A percentile compares a stretch with the other conserved stretches of the same genome.
These are phyloP conservation scores for Porites australiensis DNA, from an alignment of 64 coral and sea anemone species.

Conservation along the genomic window DNA sequence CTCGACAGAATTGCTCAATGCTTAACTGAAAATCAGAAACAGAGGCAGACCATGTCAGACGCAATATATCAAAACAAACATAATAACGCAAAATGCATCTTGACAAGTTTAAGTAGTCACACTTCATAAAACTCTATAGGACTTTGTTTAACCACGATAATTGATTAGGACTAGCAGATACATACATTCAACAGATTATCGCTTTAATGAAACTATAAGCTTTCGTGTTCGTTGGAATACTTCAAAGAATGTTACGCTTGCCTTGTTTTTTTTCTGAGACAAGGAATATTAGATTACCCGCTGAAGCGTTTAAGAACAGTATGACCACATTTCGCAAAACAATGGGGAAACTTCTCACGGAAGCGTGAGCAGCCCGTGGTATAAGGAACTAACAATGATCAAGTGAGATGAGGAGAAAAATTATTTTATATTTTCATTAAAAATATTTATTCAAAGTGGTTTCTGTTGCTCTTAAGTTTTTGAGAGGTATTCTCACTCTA, in stretches of 20 bases:
- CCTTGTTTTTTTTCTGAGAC: background rate
- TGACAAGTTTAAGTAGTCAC: too few species aligned
- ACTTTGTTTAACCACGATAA: too few species aligned
- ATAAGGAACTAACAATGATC: background rate
- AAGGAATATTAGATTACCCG: background rate
- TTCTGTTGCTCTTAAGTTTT: background rate
- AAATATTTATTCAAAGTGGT: slow-evolving; percentile 1
- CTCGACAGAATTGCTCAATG: too few species aligned
- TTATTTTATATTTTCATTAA: too few species aligned
- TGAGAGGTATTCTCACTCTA: background rate
- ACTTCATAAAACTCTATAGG: too few species aligned
- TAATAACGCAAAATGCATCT: too few species aligned
- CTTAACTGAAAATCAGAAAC: too few species aligned
- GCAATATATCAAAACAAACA: too few species aligned
- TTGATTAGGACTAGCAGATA: too few species aligned
- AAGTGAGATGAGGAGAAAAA: too few species aligned
- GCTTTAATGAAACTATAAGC: background rate
- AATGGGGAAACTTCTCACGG: background rate
- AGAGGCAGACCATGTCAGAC: too few species aligned
- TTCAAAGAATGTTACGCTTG: background rate
- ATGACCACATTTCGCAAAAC: background rate
- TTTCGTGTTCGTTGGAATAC: background rate
- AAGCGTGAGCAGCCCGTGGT: background rate
- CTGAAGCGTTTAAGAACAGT: background rate
- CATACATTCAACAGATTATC: too few species aligned